Conservation (phyloP, 1,140 invertebrate species). For the Drosophila arawakana region DNA sequence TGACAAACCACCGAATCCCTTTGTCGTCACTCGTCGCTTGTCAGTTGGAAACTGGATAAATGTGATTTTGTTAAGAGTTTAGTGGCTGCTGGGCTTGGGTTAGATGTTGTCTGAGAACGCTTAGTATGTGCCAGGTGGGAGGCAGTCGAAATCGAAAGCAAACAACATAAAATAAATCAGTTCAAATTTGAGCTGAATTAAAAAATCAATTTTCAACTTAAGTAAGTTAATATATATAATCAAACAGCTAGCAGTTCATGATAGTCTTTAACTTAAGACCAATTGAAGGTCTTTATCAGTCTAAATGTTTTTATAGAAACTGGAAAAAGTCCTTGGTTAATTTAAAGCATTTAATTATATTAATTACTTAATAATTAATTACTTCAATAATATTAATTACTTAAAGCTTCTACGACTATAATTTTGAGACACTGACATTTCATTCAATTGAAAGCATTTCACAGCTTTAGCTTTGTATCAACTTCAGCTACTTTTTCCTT, state of each 20-base stretch:
- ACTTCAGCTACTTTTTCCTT: slow-evolving; percentile 16
- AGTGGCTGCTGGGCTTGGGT: slow-evolving; percentile 5
- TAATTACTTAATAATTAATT: no score
- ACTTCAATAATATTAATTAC: neutral
- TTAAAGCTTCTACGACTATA: neutral
- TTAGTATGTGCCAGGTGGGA: slow-evolving; percentile 12
- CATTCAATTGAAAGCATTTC: slow-evolving; percentile 8
- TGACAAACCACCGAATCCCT: slow-evolving; percentile 12
- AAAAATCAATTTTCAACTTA: no score
- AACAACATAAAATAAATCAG: neutral
- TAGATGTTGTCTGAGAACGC: slow-evolving; percentile 27
- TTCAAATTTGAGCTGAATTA: no score
- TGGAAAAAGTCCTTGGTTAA: no score
- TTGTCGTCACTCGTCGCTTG: slow-evolving; percentile 22
- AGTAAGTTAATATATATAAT: no score
- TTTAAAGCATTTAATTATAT: no score
- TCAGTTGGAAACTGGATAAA: slow-evolving; percentile 63
- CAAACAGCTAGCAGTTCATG: no score
- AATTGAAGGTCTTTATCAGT: no score
- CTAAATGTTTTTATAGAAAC: no score
- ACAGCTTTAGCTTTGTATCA: neutral
- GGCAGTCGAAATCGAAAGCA: neutral
- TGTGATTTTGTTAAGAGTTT: slow-evolving; percentile 69
- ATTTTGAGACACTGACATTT: neutral
- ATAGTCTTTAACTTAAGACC: no score